Conservation (phyloP, 1,140 invertebrate genomes). For the Melipona quadrifasciata region DNA sequence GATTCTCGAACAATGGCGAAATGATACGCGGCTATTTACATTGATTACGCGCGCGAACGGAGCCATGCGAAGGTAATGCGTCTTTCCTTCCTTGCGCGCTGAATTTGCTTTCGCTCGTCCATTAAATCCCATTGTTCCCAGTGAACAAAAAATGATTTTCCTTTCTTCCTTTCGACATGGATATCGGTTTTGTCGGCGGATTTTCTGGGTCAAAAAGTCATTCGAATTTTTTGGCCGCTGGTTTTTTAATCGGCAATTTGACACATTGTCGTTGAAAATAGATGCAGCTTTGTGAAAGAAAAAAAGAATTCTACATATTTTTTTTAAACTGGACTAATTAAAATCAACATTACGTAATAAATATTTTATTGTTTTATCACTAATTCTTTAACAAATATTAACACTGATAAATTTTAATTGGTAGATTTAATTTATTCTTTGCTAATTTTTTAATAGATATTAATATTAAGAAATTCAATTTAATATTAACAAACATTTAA, state of each 20-base stretch:
- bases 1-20: constrained; percentile 38
- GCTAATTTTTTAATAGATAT: too few species aligned
- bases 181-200: not conserved
- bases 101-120: not conserved
- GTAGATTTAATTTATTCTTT: too few species aligned
- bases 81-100: not conserved
- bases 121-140: constrained; percentile 5
- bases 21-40: constrained; percentile 36
- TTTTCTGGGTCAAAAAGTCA: not conserved
- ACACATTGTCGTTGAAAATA: too few species aligned
- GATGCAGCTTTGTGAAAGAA: too few species aligned
- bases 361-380: too few species aligned
- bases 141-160: not conserved
- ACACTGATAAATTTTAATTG: too few species aligned
- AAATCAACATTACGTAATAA: not conserved
- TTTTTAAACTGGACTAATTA: too few species aligned
- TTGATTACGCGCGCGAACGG: constrained; percentile 18
- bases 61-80: not conserved
- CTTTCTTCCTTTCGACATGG: not conserved
- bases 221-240: not conserved
- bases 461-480: too few species aligned
- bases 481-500: too few species aligned
- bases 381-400: too few species aligned
- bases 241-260: not conserved
- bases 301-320: too few species aligned